These are phyloP conservation scores for Mya arenaria DNA, from an alignment of 1,140 invertebrate genomes.

Conservation along the genomic window DNA sequence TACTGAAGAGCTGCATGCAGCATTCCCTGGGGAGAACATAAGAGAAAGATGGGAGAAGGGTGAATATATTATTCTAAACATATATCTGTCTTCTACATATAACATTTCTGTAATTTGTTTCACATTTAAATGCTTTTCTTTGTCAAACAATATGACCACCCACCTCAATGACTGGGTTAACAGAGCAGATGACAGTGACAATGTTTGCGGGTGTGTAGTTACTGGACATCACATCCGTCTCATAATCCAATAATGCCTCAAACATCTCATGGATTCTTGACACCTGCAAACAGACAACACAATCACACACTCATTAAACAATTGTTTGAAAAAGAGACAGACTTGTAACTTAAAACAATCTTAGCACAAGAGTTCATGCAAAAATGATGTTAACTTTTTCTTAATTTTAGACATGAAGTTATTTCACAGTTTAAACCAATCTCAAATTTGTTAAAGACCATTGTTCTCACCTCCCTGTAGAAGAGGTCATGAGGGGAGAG, in stretches of 20 bases:
- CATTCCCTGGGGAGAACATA: slow-evolving; percentile 71
- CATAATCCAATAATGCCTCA: slow-evolving; percentile 73
- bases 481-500: slow-evolving; percentile 87
- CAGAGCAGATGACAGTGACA: slow-evolving; percentile 68
- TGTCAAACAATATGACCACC: slow-evolving; percentile 9
- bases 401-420: too few relatives aligned
- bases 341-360: neutral
- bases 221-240: slow-evolving; percentile 72
- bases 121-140: too few relatives aligned
- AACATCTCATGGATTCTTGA: slow-evolving; percentile 77
- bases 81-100: too few relatives aligned
- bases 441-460: neutral
- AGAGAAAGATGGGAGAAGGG: neutral
- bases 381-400: neutral
- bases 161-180: slow-evolving; percentile 79
- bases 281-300: slow-evolving; percentile 66
- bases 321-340: too few relatives aligned
- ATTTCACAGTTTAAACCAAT: too few relatives aligned
- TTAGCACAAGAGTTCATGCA: neutral
- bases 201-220: slow-evolving; percentile 67
- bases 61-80: too few relatives aligned
- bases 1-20: slow-evolving; percentile 75
- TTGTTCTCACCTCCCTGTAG: slow-evolving; percentile 85
- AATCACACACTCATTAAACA: too few relatives aligned
- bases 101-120: too few relatives aligned